Base-by-base conservation (phyloP, 2,888 invertebrate species). In the Idaea dimidiata region DNA sequence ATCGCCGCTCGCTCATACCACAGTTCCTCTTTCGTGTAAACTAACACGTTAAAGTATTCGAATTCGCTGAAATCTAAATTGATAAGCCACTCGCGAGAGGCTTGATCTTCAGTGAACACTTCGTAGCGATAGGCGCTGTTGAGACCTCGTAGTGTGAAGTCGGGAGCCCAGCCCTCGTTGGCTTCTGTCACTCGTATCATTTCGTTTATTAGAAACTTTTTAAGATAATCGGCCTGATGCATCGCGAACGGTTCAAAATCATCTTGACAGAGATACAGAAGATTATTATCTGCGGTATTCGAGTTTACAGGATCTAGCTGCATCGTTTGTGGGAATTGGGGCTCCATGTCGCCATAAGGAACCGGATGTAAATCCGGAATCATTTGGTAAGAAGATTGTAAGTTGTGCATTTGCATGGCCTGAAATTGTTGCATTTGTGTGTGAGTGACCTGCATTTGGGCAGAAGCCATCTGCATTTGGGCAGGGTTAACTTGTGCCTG, bases 1-100 rank as follows among this genome's bases (percentile, higher is more conserved):
- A 92, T 80, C 5, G 90, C 90, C 0, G 88, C 91, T 1, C 91
- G 81, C 67, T 91, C 89, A 69, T 84, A 89, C 89, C 88, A 90
- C 64, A 90, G 65, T 71, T 91, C 87, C 67, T 91, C 90, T 53
- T 85, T 83, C 0, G 86, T 87, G 68, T 89, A 91, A 16, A 88
- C 86, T 10, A 91, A 70, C 1, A 89, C 82, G 64, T 84, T 80
- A 69, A 88, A 89, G 16, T 74, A 67, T 16, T 64, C 64, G 43
- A 89, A 86, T 1, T 77, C 74, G 18, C 77, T 79, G 70, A 88
- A 91, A 79, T 89, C 80, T 68, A 89, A 74, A 58, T 76, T 74
- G 24, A 86, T 33, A 54, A 91, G 75, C 91, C 91, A 92, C 65
- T 87, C 76, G 63, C 71, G 84, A 0, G 91, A 86, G 0, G 62